Base-by-base conservation (phyloP, 2,113 vertebrate genomes). In the Chionis minor region DNA sequence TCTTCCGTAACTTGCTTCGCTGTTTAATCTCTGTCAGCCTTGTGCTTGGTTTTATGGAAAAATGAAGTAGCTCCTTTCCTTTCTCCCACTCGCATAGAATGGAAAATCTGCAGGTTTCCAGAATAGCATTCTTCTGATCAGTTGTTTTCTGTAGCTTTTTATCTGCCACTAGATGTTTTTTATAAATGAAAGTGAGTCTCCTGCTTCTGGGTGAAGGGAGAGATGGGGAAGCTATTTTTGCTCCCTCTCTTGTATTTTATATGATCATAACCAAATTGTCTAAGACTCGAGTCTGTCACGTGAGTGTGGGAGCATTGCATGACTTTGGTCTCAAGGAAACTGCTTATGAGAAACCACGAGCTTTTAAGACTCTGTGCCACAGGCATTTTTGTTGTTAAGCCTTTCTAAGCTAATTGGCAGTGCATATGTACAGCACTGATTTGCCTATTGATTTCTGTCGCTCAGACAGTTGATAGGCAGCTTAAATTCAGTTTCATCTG, bases 141-240 rank as follows among this genome's bases (percentile, higher is more conserved):
- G 44, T 91, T 32, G 28, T 70, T 96, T 95, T 94, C 44, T 66
- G 7, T 59, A 69, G 15, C 27, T 86, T 81, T 93, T 89, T 59
- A 38, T 92, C 52, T 85, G 21, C 84, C 40, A 69, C 78, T 87
- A 82, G 61, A 54, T 92, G 52, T 72, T 73, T n/a, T 92, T 94
- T 81, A 51, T 91, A 89, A 96, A 61, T 87, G 28, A 58, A 54
- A 78, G 19, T 87, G 70, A 62, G 79, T 96, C 84, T 91, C 66
- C 56, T 94, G 66, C 70, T 77, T 85, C 74, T 95, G 21, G 38
- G 67, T 91, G 66, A 85, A 80, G 93, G 66, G 80, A 75, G 70
- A 54, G 40, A 58, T 33, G n/a, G 33, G 49, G 42, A 85, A 90
- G 66, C 63, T 92, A 55, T 85, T 94, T 96, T 95, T 89, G 61